Percentiles rank a stretch among this genome's conserved stretches.
Evolutionary conservation across 2,797 vertebrate genomes (phyloP).

Genomic region (Potorous gilbertii): DNA sequence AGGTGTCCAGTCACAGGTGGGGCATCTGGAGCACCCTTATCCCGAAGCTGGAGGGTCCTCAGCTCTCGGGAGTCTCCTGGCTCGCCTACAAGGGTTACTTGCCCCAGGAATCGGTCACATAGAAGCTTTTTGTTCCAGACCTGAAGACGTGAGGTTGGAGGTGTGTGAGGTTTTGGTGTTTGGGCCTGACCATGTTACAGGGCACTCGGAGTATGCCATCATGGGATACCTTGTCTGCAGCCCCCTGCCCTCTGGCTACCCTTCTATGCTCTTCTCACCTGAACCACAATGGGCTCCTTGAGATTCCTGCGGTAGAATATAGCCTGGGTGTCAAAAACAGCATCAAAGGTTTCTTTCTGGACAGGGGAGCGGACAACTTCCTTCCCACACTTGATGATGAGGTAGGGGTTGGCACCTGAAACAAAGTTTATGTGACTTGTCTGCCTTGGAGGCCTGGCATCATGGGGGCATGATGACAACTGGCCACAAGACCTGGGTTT

Average conservation of each 20-base stretch:
- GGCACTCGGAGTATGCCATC: not conserved
- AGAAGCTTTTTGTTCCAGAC: conserved; percentile 92
- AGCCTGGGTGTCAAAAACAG: conserved; percentile 88
- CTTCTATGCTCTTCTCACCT: conserved; percentile 85
- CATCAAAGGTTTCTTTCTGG: conserved; percentile 84
- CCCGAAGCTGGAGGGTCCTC: conserved; percentile 89
- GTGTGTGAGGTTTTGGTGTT: conserved; percentile 8
- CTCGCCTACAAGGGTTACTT: conserved; percentile 88
- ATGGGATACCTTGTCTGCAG: not conserved
- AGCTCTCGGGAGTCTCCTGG: conserved; percentile 82
- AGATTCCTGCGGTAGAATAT: conserved; percentile 93
- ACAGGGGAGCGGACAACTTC: conserved; percentile 84
- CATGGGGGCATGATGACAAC: too few relatives aligned
- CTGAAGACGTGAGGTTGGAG: conserved; percentile 79
- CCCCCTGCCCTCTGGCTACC: not conserved
- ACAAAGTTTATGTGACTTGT: conserved; percentile 39
- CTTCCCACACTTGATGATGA: conserved; percentile 93
- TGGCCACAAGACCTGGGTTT: too few relatives aligned
- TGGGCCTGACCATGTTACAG: conserved; percentile 2
- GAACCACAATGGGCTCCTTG: conserved; percentile 89
- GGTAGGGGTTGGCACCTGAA: conserved; percentile 92
- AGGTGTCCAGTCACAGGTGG: conserved; percentile 90
- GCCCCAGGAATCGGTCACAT: conserved; percentile 91
- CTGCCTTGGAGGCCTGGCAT: not conserved
- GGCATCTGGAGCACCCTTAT: conserved; percentile 81